These are phyloP conservation scores for Drosophila cognata DNA, from an alignment of 2,888 invertebrate genomes.

Conservation along the genomic window DNA sequence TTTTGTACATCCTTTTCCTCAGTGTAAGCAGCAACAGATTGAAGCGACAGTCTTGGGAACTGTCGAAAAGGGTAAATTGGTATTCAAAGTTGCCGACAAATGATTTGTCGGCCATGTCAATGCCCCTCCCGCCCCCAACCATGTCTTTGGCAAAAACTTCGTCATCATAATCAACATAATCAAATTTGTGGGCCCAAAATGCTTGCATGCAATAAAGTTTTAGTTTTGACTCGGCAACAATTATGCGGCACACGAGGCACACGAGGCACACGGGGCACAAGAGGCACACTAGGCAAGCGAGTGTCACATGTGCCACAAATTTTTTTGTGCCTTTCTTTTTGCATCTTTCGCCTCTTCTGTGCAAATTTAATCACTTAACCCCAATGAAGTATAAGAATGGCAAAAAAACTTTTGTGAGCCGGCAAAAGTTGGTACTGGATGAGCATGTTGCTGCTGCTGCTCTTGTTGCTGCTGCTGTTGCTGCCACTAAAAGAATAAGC, in stretches of 20 bases:
- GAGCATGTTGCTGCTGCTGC: background rate
- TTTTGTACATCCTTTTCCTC: background rate
- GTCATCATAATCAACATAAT: constrained; percentile 61
- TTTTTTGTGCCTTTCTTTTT: constrained; percentile 17
- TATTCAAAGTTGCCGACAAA: constrained; percentile 55
- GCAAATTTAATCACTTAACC: constrained; percentile 81
- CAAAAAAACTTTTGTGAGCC: constrained; percentile 40
- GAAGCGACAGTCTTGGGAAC: constrained; percentile 36
- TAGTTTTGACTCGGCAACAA: constrained; percentile 58
- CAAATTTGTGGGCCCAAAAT: constrained; percentile 44
- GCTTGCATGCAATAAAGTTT: constrained; percentile 42
- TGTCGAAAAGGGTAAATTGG: constrained; percentile 58
- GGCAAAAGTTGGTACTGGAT: constrained; percentile 49
- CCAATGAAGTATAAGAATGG: constrained; percentile 73
- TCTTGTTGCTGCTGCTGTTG: background rate
- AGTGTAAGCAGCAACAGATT: constrained; percentile 60
- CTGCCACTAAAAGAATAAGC: constrained; percentile 21
- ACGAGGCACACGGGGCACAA: constrained; percentile 5
- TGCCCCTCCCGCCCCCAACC: too few relatives aligned
- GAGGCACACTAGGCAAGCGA: constrained; percentile 12
- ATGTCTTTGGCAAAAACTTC: constrained; percentile 9
- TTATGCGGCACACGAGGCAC: constrained; percentile 50
- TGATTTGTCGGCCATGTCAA: constrained; percentile 43
- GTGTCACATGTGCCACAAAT: constrained; percentile 42
- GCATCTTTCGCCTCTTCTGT: constrained; percentile 29